Evolutionary conservation across 2,888 invertebrate genomes (phyloP), one percentile per base, ranked within the genome.

Genomic region (Drosophila putrida): DNA sequence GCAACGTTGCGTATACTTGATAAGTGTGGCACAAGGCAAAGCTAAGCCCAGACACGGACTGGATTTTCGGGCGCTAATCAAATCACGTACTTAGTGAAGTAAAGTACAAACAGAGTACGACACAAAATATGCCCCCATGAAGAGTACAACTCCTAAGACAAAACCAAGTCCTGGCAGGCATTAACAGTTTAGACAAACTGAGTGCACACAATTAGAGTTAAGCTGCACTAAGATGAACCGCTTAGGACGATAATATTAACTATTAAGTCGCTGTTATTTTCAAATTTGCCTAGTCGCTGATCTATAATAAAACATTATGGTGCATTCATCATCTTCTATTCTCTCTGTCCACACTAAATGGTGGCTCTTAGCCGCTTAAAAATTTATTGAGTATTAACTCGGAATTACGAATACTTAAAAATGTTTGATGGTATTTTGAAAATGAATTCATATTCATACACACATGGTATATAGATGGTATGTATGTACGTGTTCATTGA

Each of bases 61-160:
- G 74, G 82, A 78, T 75, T 89, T 89, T 79, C 39, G 59, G 66
- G 78, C 85, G 76, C 85, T 86, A 86, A 86, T 86, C 89, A 86
- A 86, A 86, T 89, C 85, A 86, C 85, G 85, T 86, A 86, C 89
- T 86, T 86, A 86, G 85, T 82, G 78, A 89, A 86, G 85, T 86
- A 82, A 86, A 89, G 82, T 82, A 82, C 82, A 79, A 44, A 66
- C 47, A 57, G 31, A 43, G 36, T 11, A 28, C 43, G 41, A 57
- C 51, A 65, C 55, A 66, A 70, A 59, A 49, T 70, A 47, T 78
- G 65, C 63, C 59, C 41, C 60, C 46, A 49, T 60, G 47, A 58
- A 57, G 53, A 33, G 65, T 46, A 44, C 51, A 51, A 58, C 41
- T 67, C 55, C 55, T 57, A 73, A 68, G 82, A 85, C 72, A 44